Conservation (phyloP, 2,888 invertebrate species). For the Ectemnius continuus region DNA sequence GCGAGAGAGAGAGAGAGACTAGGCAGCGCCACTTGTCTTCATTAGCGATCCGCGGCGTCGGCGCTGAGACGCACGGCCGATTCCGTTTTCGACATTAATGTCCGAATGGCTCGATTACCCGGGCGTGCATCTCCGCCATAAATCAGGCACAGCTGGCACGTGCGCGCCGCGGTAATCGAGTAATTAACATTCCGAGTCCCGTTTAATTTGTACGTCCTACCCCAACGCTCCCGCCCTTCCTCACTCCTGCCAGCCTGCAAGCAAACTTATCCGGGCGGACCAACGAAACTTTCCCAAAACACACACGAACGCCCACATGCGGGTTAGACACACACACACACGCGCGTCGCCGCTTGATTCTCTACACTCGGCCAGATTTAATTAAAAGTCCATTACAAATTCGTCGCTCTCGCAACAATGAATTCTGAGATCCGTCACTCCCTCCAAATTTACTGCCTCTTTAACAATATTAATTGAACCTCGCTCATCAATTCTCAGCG, state of each 20-base stretch:
- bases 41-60: slow-evolving; percentile 20
- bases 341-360: background rate
- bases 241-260: background rate
- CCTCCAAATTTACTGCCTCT: too few species aligned
- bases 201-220: slow-evolving; percentile 56
- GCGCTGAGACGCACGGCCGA: slow-evolving; percentile 12
- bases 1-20: too few species aligned
- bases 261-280: slow-evolving; percentile 19
- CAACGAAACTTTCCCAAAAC: background rate
- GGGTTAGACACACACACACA: background rate
- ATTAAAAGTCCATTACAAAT: slow-evolving; percentile 4
- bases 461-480: too few species aligned
- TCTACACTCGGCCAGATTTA: background rate
- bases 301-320: background rate
- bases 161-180: slow-evolving; percentile 57
- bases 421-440: too few species aligned
- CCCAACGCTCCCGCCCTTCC: too few species aligned
- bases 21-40: slow-evolving; percentile 25
- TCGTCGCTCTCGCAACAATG: background rate
- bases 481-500: too few species aligned
- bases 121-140: slow-evolving; percentile 37
- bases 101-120: slow-evolving; percentile 49
- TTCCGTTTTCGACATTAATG: slow-evolving; percentile 46
- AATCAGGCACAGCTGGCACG: slow-evolving; percentile 56
- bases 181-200: slow-evolving; percentile 62